These are phyloP conservation scores for Heliconius erato DNA, from an alignment of 2,888 invertebrate genomes.

Conservation along the genomic window DNA sequence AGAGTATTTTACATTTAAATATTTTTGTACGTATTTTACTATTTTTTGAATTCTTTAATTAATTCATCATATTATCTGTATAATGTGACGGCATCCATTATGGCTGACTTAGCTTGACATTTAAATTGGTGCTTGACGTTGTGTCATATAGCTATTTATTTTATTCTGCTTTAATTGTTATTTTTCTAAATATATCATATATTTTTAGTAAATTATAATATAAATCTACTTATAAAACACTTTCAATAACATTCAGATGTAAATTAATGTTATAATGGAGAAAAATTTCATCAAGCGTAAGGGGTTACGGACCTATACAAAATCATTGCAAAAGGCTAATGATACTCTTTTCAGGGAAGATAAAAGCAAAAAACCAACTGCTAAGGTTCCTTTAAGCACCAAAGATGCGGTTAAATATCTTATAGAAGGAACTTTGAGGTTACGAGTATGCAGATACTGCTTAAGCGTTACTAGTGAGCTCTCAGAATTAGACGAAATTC, in stretches of 20 bases:
- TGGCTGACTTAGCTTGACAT: conserved; percentile 41
- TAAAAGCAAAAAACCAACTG: conserved; percentile 25
- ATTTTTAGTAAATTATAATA: neutral
- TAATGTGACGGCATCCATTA: conserved; percentile 28
- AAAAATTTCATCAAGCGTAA: conserved; percentile 44
- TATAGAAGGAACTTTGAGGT: conserved; percentile 67
- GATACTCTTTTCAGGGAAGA: neutral
- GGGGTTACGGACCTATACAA: conserved; percentile 49
- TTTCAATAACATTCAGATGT: conserved; percentile 10
- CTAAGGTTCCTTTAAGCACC: conserved; percentile 62
- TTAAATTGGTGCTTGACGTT: conserved; percentile 40
- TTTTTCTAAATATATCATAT: conserved; percentile 6
- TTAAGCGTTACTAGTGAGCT: conserved; percentile 63
- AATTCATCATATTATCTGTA: neutral
- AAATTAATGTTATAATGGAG: conserved; percentile 49
- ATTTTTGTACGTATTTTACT: neutral
- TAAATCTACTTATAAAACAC: neutral
- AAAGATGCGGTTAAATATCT: conserved; percentile 72
- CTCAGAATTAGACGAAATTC: conserved; percentile 70
- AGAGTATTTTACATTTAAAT: neutral
- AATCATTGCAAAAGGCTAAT: conserved; percentile 29
- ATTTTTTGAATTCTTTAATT: neutral
- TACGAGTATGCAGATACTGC: conserved; percentile 76
- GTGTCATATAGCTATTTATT: conserved; percentile 34
- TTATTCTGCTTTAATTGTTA: conserved; percentile 32